Evolutionary conservation across 30 jellyfish, hydroid and myxozoan species (phyloP).

Genomic region (Mastigias papua): DNA sequence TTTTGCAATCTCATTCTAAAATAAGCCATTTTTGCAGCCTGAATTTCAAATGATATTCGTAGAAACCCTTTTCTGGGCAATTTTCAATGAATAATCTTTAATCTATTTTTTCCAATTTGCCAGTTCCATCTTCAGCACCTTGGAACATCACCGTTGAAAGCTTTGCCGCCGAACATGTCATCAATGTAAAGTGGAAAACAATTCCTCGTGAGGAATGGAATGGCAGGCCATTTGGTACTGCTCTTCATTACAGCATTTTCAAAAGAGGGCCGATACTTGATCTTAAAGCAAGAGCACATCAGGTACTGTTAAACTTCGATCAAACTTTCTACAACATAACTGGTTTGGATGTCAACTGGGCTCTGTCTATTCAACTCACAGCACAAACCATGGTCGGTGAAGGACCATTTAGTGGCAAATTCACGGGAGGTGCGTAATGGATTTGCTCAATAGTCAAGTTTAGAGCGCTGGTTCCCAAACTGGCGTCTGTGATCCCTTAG

Average conservation of each 20-base stretch:
- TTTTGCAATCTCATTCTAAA: too few relatives aligned
- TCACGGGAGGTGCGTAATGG: constrained; percentile 38
- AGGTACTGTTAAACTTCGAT: background rate
- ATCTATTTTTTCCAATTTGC: background rate
- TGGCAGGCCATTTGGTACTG: constrained; percentile 4
- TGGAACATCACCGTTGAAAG: constrained; percentile 23
- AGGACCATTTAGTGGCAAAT: constrained; percentile 18
- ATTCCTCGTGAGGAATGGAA: constrained; percentile 2
- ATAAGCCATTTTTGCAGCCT: too few relatives aligned
- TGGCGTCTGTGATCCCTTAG: too few relatives aligned
- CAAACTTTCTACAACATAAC: constrained; percentile 10
- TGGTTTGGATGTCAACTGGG: constrained; percentile 21
- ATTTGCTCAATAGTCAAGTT: background rate
- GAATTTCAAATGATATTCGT: too few relatives aligned
- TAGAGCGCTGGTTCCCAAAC: too few relatives aligned
- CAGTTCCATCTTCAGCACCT: constrained; percentile 3
- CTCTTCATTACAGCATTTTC: background rate
- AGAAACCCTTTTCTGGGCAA: too few relatives aligned
- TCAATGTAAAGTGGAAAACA: background rate
- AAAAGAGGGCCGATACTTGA: background rate
- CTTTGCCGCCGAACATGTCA: background rate
- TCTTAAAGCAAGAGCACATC: background rate
- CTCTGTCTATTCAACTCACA: background rate
- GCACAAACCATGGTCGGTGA: constrained; percentile 3
- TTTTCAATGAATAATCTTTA: too few relatives aligned